Evolutionary conservation across 2,797 vertebrate species (phyloP).

Genomic region (Falco columbarius): DNA sequence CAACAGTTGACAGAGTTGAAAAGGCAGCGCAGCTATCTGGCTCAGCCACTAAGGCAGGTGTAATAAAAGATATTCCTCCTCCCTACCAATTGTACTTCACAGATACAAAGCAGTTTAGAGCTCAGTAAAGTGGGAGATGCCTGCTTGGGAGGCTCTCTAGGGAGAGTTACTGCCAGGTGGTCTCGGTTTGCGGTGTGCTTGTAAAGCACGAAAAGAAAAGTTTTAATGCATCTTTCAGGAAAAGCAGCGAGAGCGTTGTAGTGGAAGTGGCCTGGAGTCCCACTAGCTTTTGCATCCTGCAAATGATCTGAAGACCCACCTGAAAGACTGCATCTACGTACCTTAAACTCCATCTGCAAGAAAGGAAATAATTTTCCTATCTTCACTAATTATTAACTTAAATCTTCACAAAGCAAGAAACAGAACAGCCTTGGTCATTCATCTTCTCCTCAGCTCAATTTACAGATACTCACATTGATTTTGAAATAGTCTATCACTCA

Average conservation of each 20-base stretch:
- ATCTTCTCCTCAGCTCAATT: background rate
- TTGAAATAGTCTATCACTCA: background rate
- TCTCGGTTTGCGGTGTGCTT: background rate
- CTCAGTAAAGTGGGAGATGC: background rate
- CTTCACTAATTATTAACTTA: slow-evolving; percentile 14
- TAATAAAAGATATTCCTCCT: background rate
- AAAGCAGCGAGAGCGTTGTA: background rate
- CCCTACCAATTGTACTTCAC: fast-evolving
- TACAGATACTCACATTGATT: background rate
- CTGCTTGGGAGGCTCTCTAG: background rate
- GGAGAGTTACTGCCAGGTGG: background rate
- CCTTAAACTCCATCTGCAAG: background rate
- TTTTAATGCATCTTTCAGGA: background rate
- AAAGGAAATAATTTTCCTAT: background rate
- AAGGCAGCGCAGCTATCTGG: background rate
- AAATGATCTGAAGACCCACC: background rate
- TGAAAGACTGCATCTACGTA: background rate
- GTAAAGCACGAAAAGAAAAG: background rate
- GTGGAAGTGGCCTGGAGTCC: background rate
- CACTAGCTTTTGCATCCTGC: background rate
- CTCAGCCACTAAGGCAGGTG: background rate
- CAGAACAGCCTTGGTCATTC: background rate
- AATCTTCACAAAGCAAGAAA: background rate
- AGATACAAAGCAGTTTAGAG: background rate
- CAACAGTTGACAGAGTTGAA: background rate